Base-by-base conservation (phyloP, 2,888 invertebrate species). In the Hirtodrosophila histrioides region DNA sequence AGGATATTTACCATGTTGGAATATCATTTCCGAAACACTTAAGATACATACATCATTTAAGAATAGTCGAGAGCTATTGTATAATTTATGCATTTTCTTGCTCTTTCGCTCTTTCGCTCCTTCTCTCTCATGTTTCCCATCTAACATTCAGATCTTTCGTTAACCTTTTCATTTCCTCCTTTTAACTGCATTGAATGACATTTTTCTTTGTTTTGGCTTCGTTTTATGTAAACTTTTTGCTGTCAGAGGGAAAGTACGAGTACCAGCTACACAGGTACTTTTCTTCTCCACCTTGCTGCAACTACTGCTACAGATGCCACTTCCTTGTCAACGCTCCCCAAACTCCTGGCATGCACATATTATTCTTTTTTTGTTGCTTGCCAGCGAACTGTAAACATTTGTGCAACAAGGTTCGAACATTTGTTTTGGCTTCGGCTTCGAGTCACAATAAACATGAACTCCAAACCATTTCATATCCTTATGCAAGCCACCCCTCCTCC, bases 341-440 rank as follows among this genome's bases (percentile, higher is more conserved):
- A 3, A 8, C 9, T 9, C 4, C 8, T 17, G 23, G 4, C 5
- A 10, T 33, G 37, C 6, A 11, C 35, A 12, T 45, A 36, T 51
- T 49, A 29, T 45, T 55, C 33, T 43, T 35, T 44, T 60, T 23
- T 45, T 54, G 49, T 44, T 67, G 64, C 53, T 75, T 75, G 51
- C 44, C 63, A 86, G 51, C 63, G 61, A 70, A 75, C 48, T 81
- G 82, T 73, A 84, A 86, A 75, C 81, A 86, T 75, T 76, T 81
- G 76, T 66, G 67, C 69, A 76, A 82, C 87, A 81, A 82, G 82
- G 86, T 78, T 66, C 58, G 58, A 87, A 85, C 87, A 81, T 87
- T 83, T 73, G 86, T 74, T 85, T 76, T 85, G 71, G 71, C 79
- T 69, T 67, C 66, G 71, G 71, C 79, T 69, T 67, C 66, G 65